Evolutionary conservation across 2,113 vertebrate species (phyloP).

Genomic region (Irena cyanogastra): DNA sequence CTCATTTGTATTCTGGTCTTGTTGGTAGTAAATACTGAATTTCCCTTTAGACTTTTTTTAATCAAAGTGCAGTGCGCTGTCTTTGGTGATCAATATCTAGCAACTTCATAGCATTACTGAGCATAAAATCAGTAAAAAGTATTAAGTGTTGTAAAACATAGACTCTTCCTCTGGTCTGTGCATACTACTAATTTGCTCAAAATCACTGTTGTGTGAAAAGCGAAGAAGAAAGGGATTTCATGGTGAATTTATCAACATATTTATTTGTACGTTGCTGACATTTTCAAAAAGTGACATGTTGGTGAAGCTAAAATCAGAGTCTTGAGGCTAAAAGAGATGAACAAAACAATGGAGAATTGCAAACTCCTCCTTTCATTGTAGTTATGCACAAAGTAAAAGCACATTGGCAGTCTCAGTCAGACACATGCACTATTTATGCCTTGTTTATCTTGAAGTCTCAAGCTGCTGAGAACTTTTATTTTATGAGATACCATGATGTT

Average conservation of each 20-base stretch:
- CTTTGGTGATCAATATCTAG: neutral
- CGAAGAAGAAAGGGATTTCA: neutral
- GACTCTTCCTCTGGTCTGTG: neutral
- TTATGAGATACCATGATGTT: neutral
- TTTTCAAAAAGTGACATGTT: neutral
- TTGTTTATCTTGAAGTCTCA: neutral
- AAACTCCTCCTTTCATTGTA: neutral
- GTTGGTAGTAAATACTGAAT: neutral
- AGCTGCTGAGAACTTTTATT: neutral
- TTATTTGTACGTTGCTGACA: neutral
- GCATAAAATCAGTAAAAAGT: neutral
- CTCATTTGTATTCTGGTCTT: neutral
- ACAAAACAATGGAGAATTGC: neutral
- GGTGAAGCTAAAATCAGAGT: neutral
- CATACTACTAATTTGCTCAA: neutral
- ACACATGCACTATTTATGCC: fast-evolving
- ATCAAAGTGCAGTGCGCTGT: neutral
- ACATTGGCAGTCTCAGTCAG: neutral
- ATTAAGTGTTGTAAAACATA: neutral
- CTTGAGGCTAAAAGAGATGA: neutral
- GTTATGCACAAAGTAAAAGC: fast-evolving
- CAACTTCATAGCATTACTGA: neutral
- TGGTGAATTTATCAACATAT: neutral
- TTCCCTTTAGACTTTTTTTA: neutral
- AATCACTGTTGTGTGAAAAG: neutral